Conservation (phyloP, 1,140 invertebrate species). For the Trachelipus rathkii region DNA sequence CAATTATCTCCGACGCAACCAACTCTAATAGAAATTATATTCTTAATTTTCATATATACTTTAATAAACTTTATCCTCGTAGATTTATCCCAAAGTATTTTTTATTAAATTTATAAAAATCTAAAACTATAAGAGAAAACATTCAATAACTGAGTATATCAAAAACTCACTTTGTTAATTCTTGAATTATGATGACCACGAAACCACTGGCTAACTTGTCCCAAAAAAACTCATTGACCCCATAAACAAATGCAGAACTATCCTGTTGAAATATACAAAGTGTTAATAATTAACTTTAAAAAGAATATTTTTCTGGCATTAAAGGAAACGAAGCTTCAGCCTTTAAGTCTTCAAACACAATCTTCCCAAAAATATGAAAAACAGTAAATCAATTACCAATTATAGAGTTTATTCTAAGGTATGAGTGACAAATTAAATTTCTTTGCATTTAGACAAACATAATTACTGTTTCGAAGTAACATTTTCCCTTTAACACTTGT, state of each 20-base stretch:
- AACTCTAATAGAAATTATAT: not conserved
- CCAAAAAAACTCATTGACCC: conserved; percentile 61
- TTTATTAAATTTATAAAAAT: not conserved
- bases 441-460: too few species aligned
- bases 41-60: not conserved
- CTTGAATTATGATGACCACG: conserved; percentile 56
- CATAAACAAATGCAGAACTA: conserved; percentile 61
- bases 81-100: not conserved
- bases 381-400: too few species aligned
- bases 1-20: not conserved
- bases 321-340: too few species aligned
- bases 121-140: not conserved
- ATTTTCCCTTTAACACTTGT: too few species aligned
- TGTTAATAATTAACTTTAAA: too few species aligned
- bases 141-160: not conserved
- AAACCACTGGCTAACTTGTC: conserved; percentile 61
- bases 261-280: conserved; percentile 48
- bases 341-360: not conserved
- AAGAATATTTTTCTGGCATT: not conserved
- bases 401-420: too few species aligned
- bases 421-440: too few species aligned
- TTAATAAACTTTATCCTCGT: not conserved
- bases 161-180: conserved; percentile 46
- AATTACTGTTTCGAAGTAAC: too few species aligned
- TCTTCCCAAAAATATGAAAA: not conserved